A percentile compares a stretch with the other conserved stretches of the same genome.
phyloP scores from a whole-genome alignment of 2,888 invertebrate species.

The Lathronympha strigana region DNA sequence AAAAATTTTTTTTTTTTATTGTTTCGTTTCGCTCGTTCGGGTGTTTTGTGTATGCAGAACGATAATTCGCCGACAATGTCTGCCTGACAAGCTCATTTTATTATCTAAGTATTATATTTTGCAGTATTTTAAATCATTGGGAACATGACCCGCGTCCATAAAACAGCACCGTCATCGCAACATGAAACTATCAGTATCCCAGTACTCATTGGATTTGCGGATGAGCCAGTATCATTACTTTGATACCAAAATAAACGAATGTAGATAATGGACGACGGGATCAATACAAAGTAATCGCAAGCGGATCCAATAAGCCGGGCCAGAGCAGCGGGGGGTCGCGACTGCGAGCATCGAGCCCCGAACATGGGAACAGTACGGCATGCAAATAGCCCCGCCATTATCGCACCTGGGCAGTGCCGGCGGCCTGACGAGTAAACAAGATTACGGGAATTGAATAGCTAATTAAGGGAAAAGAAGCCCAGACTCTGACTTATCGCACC shows the following conservation, averaged over 20 bases:
- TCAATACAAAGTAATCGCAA: conserved; percentile 84
- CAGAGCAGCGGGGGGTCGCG: conserved; percentile 80
- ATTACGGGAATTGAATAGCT: conserved; percentile 84
- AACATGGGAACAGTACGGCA: conserved; percentile 83
- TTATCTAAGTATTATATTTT: background rate
- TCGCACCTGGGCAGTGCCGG: conserved; percentile 80
- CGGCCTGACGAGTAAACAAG: conserved; percentile 79
- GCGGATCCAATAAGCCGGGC: conserved; percentile 82
- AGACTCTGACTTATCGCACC: conserved; percentile 75
- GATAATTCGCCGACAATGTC: no score
- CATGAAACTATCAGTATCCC: conserved; percentile 34
- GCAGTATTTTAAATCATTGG: conserved; percentile 8
- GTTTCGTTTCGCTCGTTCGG: no score
- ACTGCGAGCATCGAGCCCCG: conserved; percentile 70
- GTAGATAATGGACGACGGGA: conserved; percentile 82
- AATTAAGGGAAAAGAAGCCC: conserved; percentile 82
- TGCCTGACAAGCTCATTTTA: background rate
- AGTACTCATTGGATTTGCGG: conserved; percentile 66
- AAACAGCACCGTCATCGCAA: conserved; percentile 14
- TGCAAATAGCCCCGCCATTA: conserved; percentile 84
- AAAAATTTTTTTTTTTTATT: no score
- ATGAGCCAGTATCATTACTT: conserved; percentile 75
- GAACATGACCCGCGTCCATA: conserved; percentile 16
- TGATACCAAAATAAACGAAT: conserved; percentile 81
- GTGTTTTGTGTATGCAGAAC: no score